phyloP scores from a whole-genome alignment of 2,888 invertebrate species.

The Siphlonurus alternatus region DNA sequence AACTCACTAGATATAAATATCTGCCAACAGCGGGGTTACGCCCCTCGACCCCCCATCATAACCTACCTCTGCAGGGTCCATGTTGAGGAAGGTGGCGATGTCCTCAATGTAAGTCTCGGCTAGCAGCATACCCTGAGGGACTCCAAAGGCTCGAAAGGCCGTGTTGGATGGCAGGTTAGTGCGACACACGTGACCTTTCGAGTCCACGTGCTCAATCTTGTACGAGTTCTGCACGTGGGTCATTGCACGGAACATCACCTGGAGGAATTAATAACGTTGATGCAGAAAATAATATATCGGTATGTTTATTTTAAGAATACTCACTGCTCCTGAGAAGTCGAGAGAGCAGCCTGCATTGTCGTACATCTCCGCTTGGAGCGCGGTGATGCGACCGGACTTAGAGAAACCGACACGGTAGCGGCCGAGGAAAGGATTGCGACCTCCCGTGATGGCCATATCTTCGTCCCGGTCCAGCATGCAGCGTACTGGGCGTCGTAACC shows the following conservation, averaged over 20 bases:
- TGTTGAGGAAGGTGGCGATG: conserved; percentile 21
- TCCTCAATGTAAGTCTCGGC: conserved; percentile 24
- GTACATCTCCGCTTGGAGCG: conserved; percentile 53
- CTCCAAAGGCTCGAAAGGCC: conserved; percentile 30
- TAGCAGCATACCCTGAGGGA: conserved; percentile 26
- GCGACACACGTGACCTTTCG: conserved; percentile 25
- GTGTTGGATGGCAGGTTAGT: conserved; percentile 32
- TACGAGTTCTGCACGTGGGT: conserved; percentile 27
- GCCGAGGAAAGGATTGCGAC: conserved; percentile 72
- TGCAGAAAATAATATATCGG: no score
- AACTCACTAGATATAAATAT: no score
- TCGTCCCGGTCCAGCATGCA: conserved; percentile 86
- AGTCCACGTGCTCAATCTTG: conserved; percentile 23
- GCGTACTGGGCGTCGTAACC: conserved; percentile 59
- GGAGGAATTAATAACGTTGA: no score
- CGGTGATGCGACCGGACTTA: conserved; percentile 56
- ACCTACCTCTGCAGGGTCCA: conserved; percentile 20
- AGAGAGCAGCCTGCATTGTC: conserved; percentile 67
- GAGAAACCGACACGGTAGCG: conserved; percentile 72
- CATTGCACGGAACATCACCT: conserved; percentile 25
- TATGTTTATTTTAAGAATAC: no score
- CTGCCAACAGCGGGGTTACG: no score
- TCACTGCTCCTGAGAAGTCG: conserved; percentile 64
- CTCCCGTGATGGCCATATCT: conserved; percentile 81
- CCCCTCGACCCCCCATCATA: no score